phyloP scores from a whole-genome alignment of 2,113 vertebrate species.

The Chloebia gouldiae region DNA sequence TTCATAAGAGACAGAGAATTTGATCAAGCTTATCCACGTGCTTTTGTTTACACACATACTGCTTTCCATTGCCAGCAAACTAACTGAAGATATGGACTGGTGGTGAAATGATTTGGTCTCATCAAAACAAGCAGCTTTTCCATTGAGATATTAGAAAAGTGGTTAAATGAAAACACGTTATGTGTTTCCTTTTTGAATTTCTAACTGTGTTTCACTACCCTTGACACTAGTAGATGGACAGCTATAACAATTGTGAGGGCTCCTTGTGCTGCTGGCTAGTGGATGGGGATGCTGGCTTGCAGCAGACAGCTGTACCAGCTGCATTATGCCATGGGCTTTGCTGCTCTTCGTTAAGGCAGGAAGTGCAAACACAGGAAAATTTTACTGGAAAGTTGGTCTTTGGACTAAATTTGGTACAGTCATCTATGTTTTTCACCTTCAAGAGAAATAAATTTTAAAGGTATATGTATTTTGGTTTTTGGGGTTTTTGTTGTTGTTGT shows the following conservation, averaged over 20 bases:
- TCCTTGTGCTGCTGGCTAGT: accelerated
- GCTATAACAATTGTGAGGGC: background rate
- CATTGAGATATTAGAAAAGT: background rate
- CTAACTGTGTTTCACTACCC: background rate
- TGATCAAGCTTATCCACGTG: background rate
- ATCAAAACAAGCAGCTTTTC: background rate
- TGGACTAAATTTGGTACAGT: background rate
- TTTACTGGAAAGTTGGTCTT: background rate
- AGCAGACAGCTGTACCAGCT: background rate
- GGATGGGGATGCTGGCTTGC: background rate
- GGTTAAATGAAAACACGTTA: background rate
- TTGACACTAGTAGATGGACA: background rate
- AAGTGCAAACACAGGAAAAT: background rate
- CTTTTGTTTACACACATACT: background rate
- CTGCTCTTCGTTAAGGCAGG: background rate
- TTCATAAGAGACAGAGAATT: background rate
- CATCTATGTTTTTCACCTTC: background rate
- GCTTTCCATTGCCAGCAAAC: background rate
- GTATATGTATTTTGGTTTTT: background rate
- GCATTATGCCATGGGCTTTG: background rate
- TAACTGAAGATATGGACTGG: background rate
- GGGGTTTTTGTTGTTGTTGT: background rate
- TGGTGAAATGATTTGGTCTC: background rate
- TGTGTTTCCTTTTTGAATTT: background rate
- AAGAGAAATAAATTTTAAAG: background rate